Evolutionary conservation across 2,113 vertebrate genomes (phyloP).

Genomic region (Rana temporaria): DNA sequence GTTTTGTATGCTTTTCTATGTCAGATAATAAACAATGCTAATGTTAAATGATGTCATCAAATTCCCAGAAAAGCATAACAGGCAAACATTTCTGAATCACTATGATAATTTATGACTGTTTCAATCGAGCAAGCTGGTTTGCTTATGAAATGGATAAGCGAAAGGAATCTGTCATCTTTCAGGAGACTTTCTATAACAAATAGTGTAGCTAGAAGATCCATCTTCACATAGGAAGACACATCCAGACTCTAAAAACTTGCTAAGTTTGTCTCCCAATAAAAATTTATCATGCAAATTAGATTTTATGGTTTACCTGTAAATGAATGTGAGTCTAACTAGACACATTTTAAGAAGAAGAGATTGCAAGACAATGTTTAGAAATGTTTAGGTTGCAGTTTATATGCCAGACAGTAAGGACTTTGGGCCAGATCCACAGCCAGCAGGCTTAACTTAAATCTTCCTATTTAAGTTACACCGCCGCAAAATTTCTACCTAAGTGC

Average conservation of each 20-base stretch:
- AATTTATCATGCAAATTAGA: conserved; percentile 3
- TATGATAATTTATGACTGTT: not conserved
- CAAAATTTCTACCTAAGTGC: no score
- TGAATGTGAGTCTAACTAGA: not conserved
- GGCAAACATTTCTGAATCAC: not conserved
- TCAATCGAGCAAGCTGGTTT: not conserved
- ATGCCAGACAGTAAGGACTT: not conserved
- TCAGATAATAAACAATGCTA: no score
- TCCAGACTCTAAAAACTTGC: not conserved
- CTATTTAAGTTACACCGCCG: no score
- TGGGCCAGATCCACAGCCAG: no score
- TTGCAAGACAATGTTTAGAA: not conserved
- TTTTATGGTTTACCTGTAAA: conserved; percentile 9
- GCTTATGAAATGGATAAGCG: not conserved
- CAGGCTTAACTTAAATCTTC: no score
- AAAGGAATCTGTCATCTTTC: not conserved
- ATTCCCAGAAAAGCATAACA: no score
- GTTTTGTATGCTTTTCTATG: no score
- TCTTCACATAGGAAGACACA: not conserved
- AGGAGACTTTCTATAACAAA: not conserved
- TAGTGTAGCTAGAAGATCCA: not conserved
- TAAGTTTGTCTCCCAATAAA: conserved; percentile 3
- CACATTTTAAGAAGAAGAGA: conserved; percentile 1
- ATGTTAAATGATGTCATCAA: no score
- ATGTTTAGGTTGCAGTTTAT: not conserved